Evolutionary conservation across 2,113 vertebrate genomes (phyloP).

Genomic region (Xiphophorus hellerii): DNA sequence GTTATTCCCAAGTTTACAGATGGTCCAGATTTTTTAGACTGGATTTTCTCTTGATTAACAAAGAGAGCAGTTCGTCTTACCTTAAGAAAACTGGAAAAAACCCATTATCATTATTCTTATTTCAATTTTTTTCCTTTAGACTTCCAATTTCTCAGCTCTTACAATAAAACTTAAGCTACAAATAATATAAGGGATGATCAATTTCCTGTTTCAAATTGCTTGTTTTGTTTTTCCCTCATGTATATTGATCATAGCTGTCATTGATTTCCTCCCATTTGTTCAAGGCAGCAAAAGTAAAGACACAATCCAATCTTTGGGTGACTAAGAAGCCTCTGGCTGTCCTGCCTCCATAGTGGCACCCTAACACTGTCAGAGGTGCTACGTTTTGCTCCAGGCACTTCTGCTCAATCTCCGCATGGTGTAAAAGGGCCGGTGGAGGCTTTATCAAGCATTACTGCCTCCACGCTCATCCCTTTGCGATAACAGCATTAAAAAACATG

Average conservation of each 20-base stretch:
- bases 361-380: constrained; percentile 69
- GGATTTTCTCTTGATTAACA: no score
- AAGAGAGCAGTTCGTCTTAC: no score
- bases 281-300: constrained; percentile 51
- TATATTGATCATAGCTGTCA: constrained; percentile 33
- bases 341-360: constrained; percentile 58
- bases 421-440: constrained; percentile 44
- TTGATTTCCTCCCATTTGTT: constrained; percentile 48
- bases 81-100: no score
- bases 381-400: constrained; percentile 64
- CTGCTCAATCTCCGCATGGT: constrained; percentile 58
- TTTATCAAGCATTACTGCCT: constrained; percentile 35
- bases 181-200: background rate
- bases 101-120: no score
- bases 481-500: constrained; percentile 23
- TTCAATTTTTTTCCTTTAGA: no score
- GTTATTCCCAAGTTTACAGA: no score
- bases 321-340: constrained; percentile 65
- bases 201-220: background rate
- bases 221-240: background rate
- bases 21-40: no score
- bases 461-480: constrained; percentile 29
- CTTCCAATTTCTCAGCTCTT: no score
- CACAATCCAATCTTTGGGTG: constrained; percentile 60
- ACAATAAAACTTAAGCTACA: background rate